phyloP scores from a whole-genome alignment of 2,113 vertebrate species.

The Ictidomys tridecemlineatus region DNA sequence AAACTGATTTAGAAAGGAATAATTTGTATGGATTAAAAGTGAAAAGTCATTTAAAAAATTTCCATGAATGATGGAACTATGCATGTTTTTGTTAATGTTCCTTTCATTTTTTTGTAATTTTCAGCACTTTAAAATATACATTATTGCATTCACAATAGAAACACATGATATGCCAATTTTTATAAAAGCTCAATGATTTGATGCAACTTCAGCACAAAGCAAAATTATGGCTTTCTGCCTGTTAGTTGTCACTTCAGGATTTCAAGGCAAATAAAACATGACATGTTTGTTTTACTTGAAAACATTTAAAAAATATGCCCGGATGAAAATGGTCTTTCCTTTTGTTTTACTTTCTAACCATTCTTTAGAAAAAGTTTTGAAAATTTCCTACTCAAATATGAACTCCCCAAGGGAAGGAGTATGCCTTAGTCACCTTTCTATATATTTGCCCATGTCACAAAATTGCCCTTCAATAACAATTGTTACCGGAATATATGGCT shows the following conservation, averaged over 20 bases:
- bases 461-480: background rate
- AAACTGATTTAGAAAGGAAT: background rate
- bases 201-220: conserved; percentile 40
- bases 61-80: background rate
- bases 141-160: conserved; percentile 54
- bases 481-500: background rate
- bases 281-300: conserved; percentile 59
- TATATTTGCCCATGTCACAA: background rate
- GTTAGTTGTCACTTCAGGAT: conserved; percentile 55
- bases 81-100: conserved; percentile 36
- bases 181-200: conserved; percentile 64
- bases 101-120: conserved; percentile 46
- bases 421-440: background rate
- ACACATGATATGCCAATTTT: conserved; percentile 36
- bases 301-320: conserved; percentile 33
- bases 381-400: background rate
- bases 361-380: background rate
- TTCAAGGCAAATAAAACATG: conserved; percentile 67
- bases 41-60: background rate
- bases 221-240: conserved; percentile 60
- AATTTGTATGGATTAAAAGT: background rate
- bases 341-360: conserved; percentile 49
- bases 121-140: conserved; percentile 45
- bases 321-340: background rate
- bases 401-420: background rate